Conservation (phyloP, 2,113 vertebrate genomes). For the Agapornis roseicollis region DNA sequence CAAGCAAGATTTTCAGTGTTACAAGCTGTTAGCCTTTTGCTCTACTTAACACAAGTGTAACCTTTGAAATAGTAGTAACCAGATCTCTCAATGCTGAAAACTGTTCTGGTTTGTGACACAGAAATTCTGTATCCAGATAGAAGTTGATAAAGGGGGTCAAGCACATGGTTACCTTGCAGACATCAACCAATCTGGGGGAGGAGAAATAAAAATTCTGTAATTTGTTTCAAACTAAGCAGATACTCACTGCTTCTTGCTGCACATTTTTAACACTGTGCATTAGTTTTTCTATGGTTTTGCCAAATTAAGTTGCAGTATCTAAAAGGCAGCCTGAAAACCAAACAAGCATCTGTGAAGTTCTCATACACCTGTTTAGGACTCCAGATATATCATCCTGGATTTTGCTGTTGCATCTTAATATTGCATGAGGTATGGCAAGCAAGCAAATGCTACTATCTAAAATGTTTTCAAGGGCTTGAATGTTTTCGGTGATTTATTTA, state of each 20-base stretch:
- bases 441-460: background rate
- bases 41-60: background rate
- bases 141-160: background rate
- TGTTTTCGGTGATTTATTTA: background rate
- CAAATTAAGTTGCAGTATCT: background rate
- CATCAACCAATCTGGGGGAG: accelerated
- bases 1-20: background rate
- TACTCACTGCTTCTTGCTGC: background rate
- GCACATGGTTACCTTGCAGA: background rate
- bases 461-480: background rate
- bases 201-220: background rate
- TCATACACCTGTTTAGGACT: background rate
- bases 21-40: background rate
- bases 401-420: background rate
- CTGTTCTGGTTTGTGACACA: background rate
- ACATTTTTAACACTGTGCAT: background rate
- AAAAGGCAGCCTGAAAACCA: background rate
- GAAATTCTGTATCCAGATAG: background rate
- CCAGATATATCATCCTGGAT: background rate
- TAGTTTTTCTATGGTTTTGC: background rate
- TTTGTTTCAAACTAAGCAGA: background rate
- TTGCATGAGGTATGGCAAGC: background rate
- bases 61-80: background rate
- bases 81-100: background rate
- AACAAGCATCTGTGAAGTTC: background rate